Percentiles rank a stretch among this genome's conserved stretches.
These are phyloP conservation scores for Hiodon tergisus DNA, from an alignment of 2,113 vertebrate species.

Conservation along the genomic window DNA sequence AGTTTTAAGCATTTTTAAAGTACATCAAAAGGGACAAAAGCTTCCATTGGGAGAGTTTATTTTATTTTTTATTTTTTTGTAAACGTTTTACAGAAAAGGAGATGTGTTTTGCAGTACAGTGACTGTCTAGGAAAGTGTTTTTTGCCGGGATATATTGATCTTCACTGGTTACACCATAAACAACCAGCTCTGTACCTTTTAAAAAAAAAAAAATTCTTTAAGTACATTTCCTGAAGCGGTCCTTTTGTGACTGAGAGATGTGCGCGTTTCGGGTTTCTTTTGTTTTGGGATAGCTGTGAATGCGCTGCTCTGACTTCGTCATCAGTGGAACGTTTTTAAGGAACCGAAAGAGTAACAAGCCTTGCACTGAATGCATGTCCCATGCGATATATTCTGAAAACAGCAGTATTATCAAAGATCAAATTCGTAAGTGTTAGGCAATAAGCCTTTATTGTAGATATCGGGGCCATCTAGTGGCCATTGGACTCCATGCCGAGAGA, in stretches of 20 bases:
- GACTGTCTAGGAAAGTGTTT: conserved; percentile 16
- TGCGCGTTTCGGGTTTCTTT: conserved; percentile 20
- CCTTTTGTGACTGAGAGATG: conserved; percentile 38
- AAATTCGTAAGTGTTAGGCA: conserved; percentile 36
- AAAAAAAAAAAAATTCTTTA: conserved; percentile 8
- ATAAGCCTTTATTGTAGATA: conserved; percentile 35
- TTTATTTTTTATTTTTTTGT: conserved; percentile 6
- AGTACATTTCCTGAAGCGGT: conserved; percentile 38
- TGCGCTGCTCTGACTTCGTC: conserved; percentile 35
- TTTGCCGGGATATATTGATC: conserved; percentile 14
- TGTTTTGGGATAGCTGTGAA: conserved; percentile 32
- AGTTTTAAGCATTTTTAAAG: conserved; percentile 53
- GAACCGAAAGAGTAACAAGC: conserved; percentile 24
- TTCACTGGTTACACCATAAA: conserved; percentile 3
- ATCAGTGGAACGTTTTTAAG: conserved; percentile 37
- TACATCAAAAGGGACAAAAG: conserved; percentile 47
- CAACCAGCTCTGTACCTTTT: conserved; percentile 18
- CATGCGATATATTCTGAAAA: conserved; percentile 42
- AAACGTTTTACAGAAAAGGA: conserved; percentile 1
- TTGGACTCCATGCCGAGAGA: conserved; percentile 21
- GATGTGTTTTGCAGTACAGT: conserved; percentile 19
- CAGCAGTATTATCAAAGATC: conserved; percentile 58
- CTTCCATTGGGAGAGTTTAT: conserved; percentile 39
- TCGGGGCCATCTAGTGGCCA: conserved; percentile 33
- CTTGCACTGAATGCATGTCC: conserved; percentile 48